Evolutionary conservation across 2,888 invertebrate genomes (phyloP), one percentile per base, ranked within the genome.

Genomic region (Eristalis tenax): DNA sequence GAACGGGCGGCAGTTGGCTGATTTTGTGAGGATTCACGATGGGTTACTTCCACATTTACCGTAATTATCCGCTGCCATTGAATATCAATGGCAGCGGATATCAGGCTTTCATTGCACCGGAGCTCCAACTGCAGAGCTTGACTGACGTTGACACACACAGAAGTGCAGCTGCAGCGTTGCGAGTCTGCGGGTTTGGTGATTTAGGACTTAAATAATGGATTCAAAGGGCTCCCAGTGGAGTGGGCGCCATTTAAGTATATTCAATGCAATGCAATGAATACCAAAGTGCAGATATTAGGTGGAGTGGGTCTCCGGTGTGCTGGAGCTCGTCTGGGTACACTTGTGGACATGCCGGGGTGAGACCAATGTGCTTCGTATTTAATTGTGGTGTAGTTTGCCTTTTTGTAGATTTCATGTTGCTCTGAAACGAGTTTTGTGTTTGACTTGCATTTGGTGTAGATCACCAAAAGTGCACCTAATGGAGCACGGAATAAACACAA

Each of bases 191-290:
- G 28, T 86, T 77, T 82, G 85, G 78, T 82, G 77, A 86, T 86
- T 86, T 78, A 78, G 82, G 78, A 82, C 77, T 86, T 86, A 74
- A 86, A 86, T 86, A 86, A 82, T 82, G 74, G 40, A 82, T 82
- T 74, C 74, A 56, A 78, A 86, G 65, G 77, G 78, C 50, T 65
- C 69, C 65, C 32, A 35, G 26, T 32, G 32, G 32, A 43, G 74
- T 64, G 18, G 76, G 68, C 35, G 22, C 10, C 65, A 65, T 76
- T 81, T 81, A 71, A 77, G 76, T 63, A 57, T 35, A 73, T 59
- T 71, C 63, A 76, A 57, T 69, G 56, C 38, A 80, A 71, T 70
- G 66, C 75, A 80, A 80, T 80, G 84, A 76, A 85, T 73, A 59
- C 56, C 26, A 63, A 69, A 64, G 68, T 56, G 59, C 23, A 8